phyloP scores from a whole-genome alignment of 2,888 invertebrate genomes.

The Rotaria magnacalcarata region DNA sequence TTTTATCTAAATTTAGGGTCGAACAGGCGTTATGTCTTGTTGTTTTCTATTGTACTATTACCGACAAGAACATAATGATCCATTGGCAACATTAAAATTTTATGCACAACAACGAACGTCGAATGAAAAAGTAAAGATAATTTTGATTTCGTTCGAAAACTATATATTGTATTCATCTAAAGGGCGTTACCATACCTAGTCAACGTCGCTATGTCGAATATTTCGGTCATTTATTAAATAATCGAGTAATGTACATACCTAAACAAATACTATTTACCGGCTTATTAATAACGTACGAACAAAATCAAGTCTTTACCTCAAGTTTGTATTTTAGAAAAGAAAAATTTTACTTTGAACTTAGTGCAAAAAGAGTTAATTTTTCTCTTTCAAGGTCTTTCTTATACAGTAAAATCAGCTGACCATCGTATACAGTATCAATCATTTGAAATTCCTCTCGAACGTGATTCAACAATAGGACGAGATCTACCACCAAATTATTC shows the following conservation, averaged over 20 bases:
- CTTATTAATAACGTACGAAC: constrained; percentile 14
- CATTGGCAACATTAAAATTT: constrained; percentile 38
- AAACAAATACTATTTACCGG: constrained; percentile 12
- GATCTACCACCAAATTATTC: neutral
- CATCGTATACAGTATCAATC: constrained; percentile 16
- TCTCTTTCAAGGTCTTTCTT: neutral
- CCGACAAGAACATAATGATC: constrained; percentile 18
- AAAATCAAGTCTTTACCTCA: neutral
- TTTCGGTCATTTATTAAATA: constrained; percentile 37
- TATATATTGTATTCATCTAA: neutral
- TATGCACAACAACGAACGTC: constrained; percentile 40
- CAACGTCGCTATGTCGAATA: constrained; percentile 43
- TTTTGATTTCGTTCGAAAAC: neutral
- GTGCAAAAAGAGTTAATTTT: no score
- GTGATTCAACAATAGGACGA: neutral
- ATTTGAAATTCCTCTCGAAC: constrained; percentile 20
- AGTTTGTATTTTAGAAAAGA: neutral
- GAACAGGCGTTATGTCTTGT: constrained; percentile 44
- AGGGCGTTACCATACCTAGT: constrained; percentile 46
- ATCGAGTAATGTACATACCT: neutral
- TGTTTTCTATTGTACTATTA: constrained; percentile 43
- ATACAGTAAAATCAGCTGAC: constrained; percentile 24
- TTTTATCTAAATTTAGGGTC: constrained; percentile 13
- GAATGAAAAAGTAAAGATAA: constrained; percentile 40
- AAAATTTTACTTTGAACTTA: neutral